Conservation (phyloP, 2,888 invertebrate genomes). For the Drosophila formosana region DNA sequence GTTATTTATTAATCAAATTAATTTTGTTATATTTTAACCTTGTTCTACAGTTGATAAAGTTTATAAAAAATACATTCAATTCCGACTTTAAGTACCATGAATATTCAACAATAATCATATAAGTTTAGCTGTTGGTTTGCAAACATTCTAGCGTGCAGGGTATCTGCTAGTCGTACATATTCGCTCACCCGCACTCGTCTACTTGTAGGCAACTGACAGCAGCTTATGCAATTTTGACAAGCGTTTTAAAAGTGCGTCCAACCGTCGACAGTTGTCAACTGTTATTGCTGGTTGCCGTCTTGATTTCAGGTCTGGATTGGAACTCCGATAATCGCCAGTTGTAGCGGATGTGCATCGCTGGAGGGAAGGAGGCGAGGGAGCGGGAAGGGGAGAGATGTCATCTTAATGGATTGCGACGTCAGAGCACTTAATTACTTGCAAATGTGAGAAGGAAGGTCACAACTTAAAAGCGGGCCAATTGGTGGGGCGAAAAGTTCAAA, state of each 20-base stretch:
- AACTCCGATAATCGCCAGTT: slow-evolving; percentile 53
- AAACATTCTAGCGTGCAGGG: neutral
- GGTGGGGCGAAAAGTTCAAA: slow-evolving; percentile 35
- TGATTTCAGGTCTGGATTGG: slow-evolving; percentile 64
- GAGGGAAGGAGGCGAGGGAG: neutral
- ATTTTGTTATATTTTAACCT: too few relatives aligned
- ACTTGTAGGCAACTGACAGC: slow-evolving; percentile 50
- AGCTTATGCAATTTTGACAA: slow-evolving; percentile 76
- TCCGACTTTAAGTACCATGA: too few relatives aligned
- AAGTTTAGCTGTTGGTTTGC: neutral
- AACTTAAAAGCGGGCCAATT: slow-evolving; percentile 42
- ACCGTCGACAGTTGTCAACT: slow-evolving; percentile 78
- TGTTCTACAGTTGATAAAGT: too few relatives aligned
- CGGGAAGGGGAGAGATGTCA: slow-evolving; percentile 30
- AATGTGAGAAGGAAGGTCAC: slow-evolving; percentile 56
- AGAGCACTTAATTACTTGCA: slow-evolving; percentile 74
- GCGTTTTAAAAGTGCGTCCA: slow-evolving; percentile 70
- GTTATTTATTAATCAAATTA: too few relatives aligned
- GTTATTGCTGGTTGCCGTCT: slow-evolving; percentile 62
- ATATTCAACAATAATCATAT: too few relatives aligned
- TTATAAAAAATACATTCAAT: too few relatives aligned
- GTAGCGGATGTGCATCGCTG: slow-evolving; percentile 27
- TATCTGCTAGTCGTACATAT: neutral
- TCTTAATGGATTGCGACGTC: slow-evolving; percentile 70
- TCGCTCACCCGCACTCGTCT: neutral